These are phyloP conservation scores for Chorisops tibialis DNA, from an alignment of 2,888 invertebrate genomes.

Conservation along the genomic window DNA sequence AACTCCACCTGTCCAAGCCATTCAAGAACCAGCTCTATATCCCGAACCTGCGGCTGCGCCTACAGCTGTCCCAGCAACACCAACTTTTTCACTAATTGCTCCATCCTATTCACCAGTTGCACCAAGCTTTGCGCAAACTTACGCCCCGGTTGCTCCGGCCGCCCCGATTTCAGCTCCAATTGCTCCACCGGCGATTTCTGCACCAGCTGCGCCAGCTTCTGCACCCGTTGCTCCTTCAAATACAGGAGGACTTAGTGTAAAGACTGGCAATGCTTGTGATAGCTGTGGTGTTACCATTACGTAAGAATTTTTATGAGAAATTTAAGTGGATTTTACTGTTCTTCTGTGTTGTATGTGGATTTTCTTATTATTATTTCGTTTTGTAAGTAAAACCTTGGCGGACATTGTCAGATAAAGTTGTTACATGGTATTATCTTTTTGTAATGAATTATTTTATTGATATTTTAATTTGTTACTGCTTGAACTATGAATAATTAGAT, in stretches of 20 bases:
- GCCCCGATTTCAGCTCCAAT: background rate
- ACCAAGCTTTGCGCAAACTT: background rate
- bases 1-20: background rate
- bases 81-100: slow-evolving; percentile 29
- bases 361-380: slow-evolving; percentile 10
- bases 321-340: background rate
- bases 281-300: slow-evolving; percentile 51
- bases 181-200: background rate
- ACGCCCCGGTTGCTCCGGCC: background rate
- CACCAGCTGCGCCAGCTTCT: slow-evolving; percentile 41
- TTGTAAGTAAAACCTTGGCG: background rate
- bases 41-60: slow-evolving; percentile 4
- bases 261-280: slow-evolving; percentile 40
- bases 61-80: slow-evolving; percentile 44
- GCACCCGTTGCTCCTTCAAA: background rate
- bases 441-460: background rate
- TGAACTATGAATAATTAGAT: too few relatives aligned
- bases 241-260: background rate
- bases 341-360: background rate
- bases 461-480: too few relatives aligned
- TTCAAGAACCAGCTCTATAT: background rate
- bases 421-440: background rate
- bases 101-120: background rate
- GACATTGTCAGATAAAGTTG: background rate
- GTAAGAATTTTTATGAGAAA: slow-evolving; percentile 44